These are phyloP conservation scores for Mugil cephalus DNA, from an alignment of 2,113 vertebrate genomes.

Conservation along the genomic window DNA sequence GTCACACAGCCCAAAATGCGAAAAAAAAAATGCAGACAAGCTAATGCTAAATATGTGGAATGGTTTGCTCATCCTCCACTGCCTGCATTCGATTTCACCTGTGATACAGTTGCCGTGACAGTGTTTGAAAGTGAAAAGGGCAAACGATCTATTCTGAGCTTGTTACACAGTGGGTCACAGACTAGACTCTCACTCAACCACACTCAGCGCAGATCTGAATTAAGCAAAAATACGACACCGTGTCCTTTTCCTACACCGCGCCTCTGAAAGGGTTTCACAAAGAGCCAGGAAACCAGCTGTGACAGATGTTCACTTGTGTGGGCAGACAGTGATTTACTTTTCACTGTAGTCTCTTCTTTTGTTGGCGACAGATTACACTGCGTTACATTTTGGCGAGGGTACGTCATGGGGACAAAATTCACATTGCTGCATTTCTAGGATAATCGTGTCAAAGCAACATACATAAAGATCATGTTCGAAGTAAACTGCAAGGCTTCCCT, in stretches of 20 bases:
- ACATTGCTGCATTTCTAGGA: too few relatives aligned
- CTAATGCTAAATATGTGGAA: conserved; percentile 21
- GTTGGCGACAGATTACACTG: too few relatives aligned
- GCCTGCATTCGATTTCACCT: conserved; percentile 15
- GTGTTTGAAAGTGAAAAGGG: conserved; percentile 38
- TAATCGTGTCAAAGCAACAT: too few relatives aligned
- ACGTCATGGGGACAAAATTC: background rate
- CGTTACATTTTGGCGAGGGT: background rate
- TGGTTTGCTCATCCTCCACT: background rate
- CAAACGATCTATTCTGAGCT: conserved; percentile 42
- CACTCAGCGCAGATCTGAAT: conserved; percentile 34
- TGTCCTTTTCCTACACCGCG: conserved; percentile 31
- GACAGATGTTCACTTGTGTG: conserved; percentile 56
- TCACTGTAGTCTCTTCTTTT: background rate
- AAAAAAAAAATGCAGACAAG: background rate
- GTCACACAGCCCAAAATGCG: conserved; percentile 29
- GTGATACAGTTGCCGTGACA: conserved; percentile 1
- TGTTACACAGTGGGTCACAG: conserved; percentile 37
- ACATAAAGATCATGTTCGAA: too few relatives aligned
- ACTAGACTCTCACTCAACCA: conserved; percentile 26
- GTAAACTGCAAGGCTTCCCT: too few relatives aligned
- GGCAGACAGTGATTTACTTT: conserved; percentile 10
- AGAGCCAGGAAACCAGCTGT: conserved; percentile 31
- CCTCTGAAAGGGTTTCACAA: conserved; percentile 38
- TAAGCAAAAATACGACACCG: conserved; percentile 18